Base-by-base conservation (phyloP, 2,888 invertebrate genomes). In the Bellardia pandia region DNA sequence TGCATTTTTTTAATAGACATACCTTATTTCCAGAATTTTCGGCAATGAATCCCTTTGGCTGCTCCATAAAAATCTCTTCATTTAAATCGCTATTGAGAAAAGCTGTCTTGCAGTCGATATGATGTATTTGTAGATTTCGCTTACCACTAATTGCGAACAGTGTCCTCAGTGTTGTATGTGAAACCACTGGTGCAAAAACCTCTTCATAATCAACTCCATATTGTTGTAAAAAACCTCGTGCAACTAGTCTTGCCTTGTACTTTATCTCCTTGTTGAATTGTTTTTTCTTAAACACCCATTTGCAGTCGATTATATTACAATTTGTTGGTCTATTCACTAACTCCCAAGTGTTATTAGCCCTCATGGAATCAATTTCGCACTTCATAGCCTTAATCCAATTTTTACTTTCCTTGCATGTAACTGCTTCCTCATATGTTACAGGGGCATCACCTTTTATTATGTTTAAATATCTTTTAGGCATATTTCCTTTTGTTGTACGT, bases 51-150 rank as follows among this genome's bases (percentile, higher is more conserved):
- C 81, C 85, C 58, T 13, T 78, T 30, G 86, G 78, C n/a, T 88
- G 88, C 37, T 83, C 74, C 86, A 89, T 88, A 37, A 76, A 89
- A 58, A 89, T 89, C n/a, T 87, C 66, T 64, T 88, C 88, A 45
- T 77, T 56, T 8, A 88, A 58, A 40, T 88, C 74, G 16, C 75
- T 76, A 40, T 89, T 77, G 14, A 88, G 66, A 56, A 86, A 88
- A 3, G 86, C 86, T 13, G 83, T 79, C 16, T 84, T 81, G 30
- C 83, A 85, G 79, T 89, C 86, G 76, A 86, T 51, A 79, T 89
- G 83, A 48, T 88, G 85, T 23, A 88, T 76, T 30, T 82, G 48
- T 9, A 88, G 68, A 51, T 48, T 68, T 48, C 48, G 30, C 33
- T 68, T 68, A 6, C 48, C 68, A 48, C 68, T 13, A 45, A 68